Conservation (phyloP, 2,113 vertebrate genomes). For the human region DNA sequence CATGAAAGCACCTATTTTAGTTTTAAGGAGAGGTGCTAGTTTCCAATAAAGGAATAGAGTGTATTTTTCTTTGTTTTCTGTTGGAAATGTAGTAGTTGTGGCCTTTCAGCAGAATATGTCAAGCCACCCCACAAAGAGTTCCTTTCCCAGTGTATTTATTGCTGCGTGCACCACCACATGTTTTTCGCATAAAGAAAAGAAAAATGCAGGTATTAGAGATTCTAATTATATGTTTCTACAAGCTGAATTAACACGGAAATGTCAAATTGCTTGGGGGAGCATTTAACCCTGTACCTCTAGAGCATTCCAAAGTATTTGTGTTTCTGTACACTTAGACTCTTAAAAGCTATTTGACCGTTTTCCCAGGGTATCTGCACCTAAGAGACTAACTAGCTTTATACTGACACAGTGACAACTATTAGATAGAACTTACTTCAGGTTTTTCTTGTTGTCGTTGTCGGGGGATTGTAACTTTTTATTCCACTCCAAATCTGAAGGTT, state of each 20-base stretch:
- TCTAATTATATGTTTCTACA: constrained; percentile 76
- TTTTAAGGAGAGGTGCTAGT: constrained; percentile 61
- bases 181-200: constrained; percentile 74
- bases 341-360: constrained; percentile 34
- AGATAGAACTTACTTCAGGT: neutral
- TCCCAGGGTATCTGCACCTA: constrained; percentile 21
- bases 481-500: neutral
- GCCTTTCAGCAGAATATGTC: constrained; percentile 42
- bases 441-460: neutral
- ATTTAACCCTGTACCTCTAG: constrained; percentile 59
- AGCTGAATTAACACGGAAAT: constrained; percentile 75
- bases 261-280: constrained; percentile 68
- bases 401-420: neutral
- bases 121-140: neutral
- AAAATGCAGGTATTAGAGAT: constrained; percentile 72
- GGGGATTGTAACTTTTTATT: neutral
- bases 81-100: neutral
- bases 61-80: constrained; percentile 51
- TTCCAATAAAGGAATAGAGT: constrained; percentile 65
- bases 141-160: neutral
- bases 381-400: neutral
- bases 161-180: constrained; percentile 37
- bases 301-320: constrained; percentile 57
- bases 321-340: constrained; percentile 54
- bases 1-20: constrained; percentile 60